Conservation (phyloP, 2,888 invertebrate species). For the Pelosia muscerda region DNA sequence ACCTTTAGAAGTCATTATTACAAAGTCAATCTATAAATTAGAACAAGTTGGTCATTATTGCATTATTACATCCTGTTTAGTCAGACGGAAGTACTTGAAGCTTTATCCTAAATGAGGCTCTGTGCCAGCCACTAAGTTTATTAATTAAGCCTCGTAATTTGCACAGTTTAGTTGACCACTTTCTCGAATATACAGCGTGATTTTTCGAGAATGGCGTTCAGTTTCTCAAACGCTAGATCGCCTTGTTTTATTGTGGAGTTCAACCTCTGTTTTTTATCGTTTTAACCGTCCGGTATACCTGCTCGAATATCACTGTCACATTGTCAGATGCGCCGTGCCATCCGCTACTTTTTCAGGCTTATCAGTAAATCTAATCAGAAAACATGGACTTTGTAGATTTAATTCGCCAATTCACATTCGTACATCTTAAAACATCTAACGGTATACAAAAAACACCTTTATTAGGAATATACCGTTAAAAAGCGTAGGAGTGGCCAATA, state of each 20-base stretch:
- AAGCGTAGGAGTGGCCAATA: constrained; percentile 34
- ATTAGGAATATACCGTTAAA: constrained; percentile 29
- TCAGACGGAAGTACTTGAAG: constrained; percentile 36
- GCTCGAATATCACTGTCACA: not conserved
- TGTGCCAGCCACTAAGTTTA: constrained; percentile 41
- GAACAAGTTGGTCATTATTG: constrained; percentile 22
- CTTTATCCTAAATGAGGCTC: constrained; percentile 43
- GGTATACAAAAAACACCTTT: constrained; percentile 17
- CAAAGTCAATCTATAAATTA: not conserved
- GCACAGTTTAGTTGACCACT: constrained; percentile 16
- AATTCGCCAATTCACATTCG: constrained; percentile 20
- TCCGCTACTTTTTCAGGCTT: not conserved
- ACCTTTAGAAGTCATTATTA: not conserved
- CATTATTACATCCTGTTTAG: constrained; percentile 28
- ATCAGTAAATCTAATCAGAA: not conserved
- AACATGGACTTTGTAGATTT: constrained; percentile 1
- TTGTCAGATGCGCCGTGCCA: not conserved
- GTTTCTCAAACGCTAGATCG: not conserved
- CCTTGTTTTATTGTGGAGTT: not conserved
- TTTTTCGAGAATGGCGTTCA: not conserved
- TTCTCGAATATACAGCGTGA: not conserved
- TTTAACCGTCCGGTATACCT: no score
- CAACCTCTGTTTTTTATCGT: no score
- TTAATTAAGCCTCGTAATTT: constrained; percentile 43
- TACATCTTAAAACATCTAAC: constrained; percentile 24